Evolutionary conservation across 2,113 vertebrate species (phyloP), one percentile per base, ranked within the genome.

Genomic region (Tauraco erythrolophus): DNA sequence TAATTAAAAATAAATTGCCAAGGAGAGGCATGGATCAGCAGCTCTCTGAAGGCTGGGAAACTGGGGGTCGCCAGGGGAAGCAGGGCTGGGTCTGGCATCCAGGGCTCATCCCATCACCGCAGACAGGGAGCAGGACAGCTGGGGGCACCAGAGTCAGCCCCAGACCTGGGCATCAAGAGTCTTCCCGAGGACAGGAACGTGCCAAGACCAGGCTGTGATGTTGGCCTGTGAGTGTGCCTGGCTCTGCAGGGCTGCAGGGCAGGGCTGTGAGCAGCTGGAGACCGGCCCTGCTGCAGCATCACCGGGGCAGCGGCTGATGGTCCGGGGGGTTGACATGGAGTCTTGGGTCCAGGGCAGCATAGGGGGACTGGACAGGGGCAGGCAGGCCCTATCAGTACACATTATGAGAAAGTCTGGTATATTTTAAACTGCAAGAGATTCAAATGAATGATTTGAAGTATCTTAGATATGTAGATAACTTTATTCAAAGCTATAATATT

Each of bases 111-210:
- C 22, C 14, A 46, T 21, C 35, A 33, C 1, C 9, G 25, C n/a
- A 46, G 15, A 11, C 15, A 19, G 33, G 23, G 22, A 61, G 11
- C 18, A 27, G 39, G 6, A 22, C 33, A 62, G 19, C 7, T 2
- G 2, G 12, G 11, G 21, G 8, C n/a, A 88, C 4, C 11, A 35
- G 45, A 25, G 11, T 18, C 33, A 46, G 19, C 4, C 12, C 28
- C 33, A 35, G 39, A 15, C 39, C 70, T 2, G 3, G 17, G 48
- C 48, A 31, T 37, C 33, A 39, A 22, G 8, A 30, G 58, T 4
- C 9, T 27, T 14, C 15, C 43, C 33, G 22, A 28, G 58, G 28
- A 37, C 0, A 4, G 30, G 56, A 19, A 45, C 0, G 1, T 27
- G 19, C 11, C 17, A 51, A 24, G 24, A 4, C 3, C 39, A 41